Percentiles rank a stretch among this genome's conserved stretches.
Conservation (phyloP, 2,113 vertebrate species). For the Podilymbus podiceps region DNA sequence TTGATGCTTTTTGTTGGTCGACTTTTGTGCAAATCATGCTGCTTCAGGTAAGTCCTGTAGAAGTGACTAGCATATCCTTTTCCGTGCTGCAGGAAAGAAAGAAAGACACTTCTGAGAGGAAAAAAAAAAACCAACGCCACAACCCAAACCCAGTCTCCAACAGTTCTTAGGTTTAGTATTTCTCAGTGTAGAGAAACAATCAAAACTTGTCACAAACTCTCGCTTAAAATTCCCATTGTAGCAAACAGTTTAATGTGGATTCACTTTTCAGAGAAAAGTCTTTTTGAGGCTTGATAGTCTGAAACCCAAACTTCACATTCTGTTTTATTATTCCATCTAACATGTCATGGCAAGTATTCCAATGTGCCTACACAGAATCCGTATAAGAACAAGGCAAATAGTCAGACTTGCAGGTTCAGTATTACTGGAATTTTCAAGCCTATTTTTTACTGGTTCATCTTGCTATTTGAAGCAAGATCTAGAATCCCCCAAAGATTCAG, state of each 20-base stretch:
- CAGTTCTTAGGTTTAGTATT: constrained; percentile 22
- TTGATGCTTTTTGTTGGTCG: constrained; percentile 88
- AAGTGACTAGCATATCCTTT: constrained; percentile 99
- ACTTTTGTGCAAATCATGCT: constrained; percentile 97
- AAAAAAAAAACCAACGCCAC: background rate
- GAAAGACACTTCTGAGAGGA: constrained; percentile 74
- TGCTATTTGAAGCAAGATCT: background rate
- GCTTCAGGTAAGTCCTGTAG: constrained; percentile 93
- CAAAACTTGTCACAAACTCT: constrained; percentile 3
- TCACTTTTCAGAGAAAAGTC: background rate
- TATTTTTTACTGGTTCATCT: background rate
- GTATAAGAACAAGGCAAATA: background rate
- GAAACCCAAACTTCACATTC: background rate
- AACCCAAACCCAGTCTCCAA: background rate
- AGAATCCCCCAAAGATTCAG: constrained; percentile 9
- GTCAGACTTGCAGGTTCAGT: background rate
- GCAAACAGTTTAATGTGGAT: background rate
- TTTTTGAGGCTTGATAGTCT: background rate
- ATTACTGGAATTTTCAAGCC: background rate
- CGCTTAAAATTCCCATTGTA: background rate
- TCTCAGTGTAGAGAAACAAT: constrained; percentile 18
- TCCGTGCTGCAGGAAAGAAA: constrained; percentile 88
- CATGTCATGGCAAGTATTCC: background rate
- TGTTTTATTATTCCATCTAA: constrained; percentile 9
- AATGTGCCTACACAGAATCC: background rate